Evolutionary conservation across 1,140 invertebrate species (phyloP).

Genomic region (Coelopa frigida): DNA sequence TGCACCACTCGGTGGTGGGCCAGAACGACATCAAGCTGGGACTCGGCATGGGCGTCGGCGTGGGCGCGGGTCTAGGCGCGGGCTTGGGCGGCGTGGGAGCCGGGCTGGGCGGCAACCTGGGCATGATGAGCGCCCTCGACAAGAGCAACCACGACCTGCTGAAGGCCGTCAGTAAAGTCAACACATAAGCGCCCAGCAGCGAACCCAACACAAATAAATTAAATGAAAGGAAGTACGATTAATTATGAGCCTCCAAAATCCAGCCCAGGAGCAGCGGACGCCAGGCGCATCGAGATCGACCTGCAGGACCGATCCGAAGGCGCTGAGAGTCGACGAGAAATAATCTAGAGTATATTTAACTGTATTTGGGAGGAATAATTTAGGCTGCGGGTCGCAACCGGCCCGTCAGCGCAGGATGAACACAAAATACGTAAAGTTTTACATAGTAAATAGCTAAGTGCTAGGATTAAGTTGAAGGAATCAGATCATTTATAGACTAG

Average conservation of each 20-base stretch:
- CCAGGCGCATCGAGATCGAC: too few species aligned
- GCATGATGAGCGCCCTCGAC: constrained; percentile 49
- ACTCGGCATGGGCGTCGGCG: constrained; percentile 34
- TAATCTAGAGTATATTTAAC: too few species aligned
- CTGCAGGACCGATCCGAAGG: too few species aligned
- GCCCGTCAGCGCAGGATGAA: too few species aligned
- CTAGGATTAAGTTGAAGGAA: too few species aligned
- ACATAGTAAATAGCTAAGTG: constrained; percentile 45
- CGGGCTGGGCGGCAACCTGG: constrained; percentile 32
- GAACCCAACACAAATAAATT: constrained; percentile 2
- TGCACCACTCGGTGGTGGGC: constrained; percentile 43
- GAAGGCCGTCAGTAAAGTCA: constrained; percentile 54
- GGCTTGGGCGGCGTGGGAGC: constrained; percentile 27
- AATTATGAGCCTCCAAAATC: neutral
- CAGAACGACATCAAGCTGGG: constrained; percentile 44
- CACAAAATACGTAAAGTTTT: constrained; percentile 23
- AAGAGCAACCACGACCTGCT: constrained; percentile 54
- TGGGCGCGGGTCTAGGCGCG: constrained; percentile 26
- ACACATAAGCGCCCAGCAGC: constrained; percentile 45
- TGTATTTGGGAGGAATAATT: too few species aligned
- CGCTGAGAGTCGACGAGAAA: too few species aligned
- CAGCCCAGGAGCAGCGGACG: neutral
- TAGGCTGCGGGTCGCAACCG: too few species aligned
- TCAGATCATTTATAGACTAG: too few species aligned
- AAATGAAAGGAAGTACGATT: neutral